A percentile compares a stretch with the other conserved stretches of the same genome.
Conservation (phyloP, 2,113 vertebrate species). For the Dendrocopos noguchii region DNA sequence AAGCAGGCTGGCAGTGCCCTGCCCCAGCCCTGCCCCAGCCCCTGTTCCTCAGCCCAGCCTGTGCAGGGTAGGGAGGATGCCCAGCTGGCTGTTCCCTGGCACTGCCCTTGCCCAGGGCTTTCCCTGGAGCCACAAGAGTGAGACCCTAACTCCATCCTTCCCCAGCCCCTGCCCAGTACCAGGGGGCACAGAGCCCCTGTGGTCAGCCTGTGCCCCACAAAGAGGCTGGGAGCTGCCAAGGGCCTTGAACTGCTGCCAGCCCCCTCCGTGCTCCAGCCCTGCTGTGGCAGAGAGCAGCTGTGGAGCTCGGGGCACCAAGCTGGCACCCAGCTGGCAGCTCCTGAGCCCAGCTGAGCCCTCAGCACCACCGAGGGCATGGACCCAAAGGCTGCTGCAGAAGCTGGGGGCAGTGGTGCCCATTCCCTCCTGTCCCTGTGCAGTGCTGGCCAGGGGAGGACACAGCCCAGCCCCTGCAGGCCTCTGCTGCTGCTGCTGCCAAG, state of each 20-base stretch:
- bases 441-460: too few species aligned
- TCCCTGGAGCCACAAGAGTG: too few species aligned
- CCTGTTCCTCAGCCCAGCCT: not conserved
- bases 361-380: too few species aligned
- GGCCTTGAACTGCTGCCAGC: not conserved
- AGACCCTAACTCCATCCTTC: not conserved
- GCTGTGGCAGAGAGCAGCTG: accelerated
- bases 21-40: not conserved
- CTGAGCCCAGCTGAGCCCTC: too few species aligned
- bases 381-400: too few species aligned
- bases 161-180: not conserved
- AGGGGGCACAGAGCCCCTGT: not conserved
- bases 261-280: not conserved
- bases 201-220: not conserved
- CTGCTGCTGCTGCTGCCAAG: not conserved
- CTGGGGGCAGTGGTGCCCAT: accelerated
- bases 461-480: too few species aligned
- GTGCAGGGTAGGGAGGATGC: not conserved
- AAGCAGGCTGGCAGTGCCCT: not conserved
- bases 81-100: accelerated
- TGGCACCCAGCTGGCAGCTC: not conserved
- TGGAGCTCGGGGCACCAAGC: accelerated
- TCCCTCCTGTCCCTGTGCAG: too few species aligned
- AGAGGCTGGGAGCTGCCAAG: not conserved
- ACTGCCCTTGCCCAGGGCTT: too few species aligned